phyloP scores from a whole-genome alignment of 2,113 vertebrate species.

The Sinosuthora webbiana region DNA sequence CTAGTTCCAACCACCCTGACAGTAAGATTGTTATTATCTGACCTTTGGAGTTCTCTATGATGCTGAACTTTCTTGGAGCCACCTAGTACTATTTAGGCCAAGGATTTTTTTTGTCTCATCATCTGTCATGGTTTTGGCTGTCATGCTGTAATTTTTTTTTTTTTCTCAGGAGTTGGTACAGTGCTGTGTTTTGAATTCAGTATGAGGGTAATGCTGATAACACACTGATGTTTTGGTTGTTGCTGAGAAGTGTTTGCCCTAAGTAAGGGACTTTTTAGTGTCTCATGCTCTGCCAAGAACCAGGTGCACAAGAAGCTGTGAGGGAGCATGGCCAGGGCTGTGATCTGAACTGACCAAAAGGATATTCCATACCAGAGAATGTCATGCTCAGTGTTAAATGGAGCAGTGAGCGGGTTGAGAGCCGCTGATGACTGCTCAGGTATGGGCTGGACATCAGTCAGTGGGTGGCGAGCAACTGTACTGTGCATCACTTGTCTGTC shows the following conservation, averaged over 20 bases:
- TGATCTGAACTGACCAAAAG: neutral
- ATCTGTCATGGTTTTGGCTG: neutral
- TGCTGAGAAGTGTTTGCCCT: neutral
- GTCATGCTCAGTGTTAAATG: neutral
- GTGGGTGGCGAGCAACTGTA: neutral
- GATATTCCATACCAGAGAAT: neutral
- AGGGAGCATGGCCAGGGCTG: neutral
- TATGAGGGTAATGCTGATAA: neutral
- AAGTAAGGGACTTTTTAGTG: neutral
- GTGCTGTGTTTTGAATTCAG: neutral
- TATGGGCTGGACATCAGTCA: neutral
- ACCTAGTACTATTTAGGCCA: neutral
- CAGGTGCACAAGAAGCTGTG: neutral
- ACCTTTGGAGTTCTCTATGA: neutral
- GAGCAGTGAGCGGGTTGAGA: accelerated
- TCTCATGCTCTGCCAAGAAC: neutral
- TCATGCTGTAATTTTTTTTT: too few relatives aligned
- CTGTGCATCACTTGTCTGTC: neutral
- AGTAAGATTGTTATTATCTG: neutral
- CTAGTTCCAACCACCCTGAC: neutral
- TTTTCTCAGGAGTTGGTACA: neutral
- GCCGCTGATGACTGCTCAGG: neutral
- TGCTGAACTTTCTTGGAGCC: neutral
- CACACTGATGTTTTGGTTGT: neutral
- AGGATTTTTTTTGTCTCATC: neutral